Evolutionary conservation across 2,797 vertebrate genomes (phyloP), one percentile per base, ranked within the genome.

Genomic region (Pipistrellus pipistrellus): DNA sequence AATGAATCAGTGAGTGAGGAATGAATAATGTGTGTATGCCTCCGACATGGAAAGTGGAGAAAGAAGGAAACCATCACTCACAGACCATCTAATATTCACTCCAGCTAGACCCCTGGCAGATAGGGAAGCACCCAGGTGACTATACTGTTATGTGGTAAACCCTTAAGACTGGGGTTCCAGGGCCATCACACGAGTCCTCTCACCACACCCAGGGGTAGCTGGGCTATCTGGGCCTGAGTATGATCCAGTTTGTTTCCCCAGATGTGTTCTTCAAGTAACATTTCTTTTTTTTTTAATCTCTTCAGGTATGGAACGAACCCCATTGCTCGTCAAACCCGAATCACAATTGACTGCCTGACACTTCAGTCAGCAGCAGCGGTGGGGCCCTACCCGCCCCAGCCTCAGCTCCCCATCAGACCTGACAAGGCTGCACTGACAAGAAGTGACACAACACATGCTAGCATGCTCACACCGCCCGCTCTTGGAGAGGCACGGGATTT

Each of bases 311-410:
- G 64, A 73, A 71, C 30, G 51, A 32, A 41, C 23, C 13, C 17
- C 80, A 86, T 10, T 38, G 64, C 23, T 85, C 15, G 23, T 23
- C 59, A 66, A 93, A 82, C 15, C 55, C 71, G 92, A 88, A 95
- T 88, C 73, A 32, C 1, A 1, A 75, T 21, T 13, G 83, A 90
- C n/a, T 64, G 18, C 9, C 13, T 84, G 91, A 71, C 96, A 76
- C 62, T 72, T 90, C 41, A 66, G 55, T 62, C 78, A 92, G 32
- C 91, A 93, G n/a, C 38, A 92, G 59, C 3, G 0, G 30, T 44
- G 48, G 62, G 89, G 2, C 83, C 69, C 3, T 11, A 11, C 53
- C 88, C 72, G 82, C 17, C 30, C 12, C 59, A 93, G 69, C 27
- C 80, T 20, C 44, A 4, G 8, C 7, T 59, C 46, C 35, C 44